These are phyloP conservation scores for Phrynosoma platyrhinos DNA, from an alignment of 2,113 vertebrate genomes.

Conservation along the genomic window DNA sequence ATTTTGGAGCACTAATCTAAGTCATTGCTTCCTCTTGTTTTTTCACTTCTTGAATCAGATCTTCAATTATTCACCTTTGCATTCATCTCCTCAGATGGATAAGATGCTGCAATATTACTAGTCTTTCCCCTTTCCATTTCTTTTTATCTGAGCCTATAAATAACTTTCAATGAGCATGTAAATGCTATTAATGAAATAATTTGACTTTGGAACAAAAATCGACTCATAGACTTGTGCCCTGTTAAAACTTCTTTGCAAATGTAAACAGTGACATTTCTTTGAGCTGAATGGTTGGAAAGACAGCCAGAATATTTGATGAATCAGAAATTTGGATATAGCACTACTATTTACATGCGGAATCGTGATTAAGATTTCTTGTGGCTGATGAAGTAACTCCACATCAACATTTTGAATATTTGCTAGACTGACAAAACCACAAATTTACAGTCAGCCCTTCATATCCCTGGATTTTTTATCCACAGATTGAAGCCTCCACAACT, in stretches of 20 bases:
- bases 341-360: neutral
- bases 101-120: neutral
- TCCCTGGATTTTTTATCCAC: too few species aligned
- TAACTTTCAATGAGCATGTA: too few species aligned
- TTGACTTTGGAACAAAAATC: neutral
- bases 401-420: too few species aligned
- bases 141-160: too few species aligned
- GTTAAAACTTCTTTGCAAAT: neutral
- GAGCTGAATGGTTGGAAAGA: neutral
- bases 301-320: neutral
- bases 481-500: too few species aligned
- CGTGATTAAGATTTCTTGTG: neutral
- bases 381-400: neutral
- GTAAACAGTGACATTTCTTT: neutral
- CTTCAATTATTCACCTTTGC: neutral
- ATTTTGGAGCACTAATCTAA: neutral
- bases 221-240: too few species aligned
- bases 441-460: too few species aligned
- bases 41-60: neutral
- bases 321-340: neutral
- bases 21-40: neutral
- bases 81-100: neutral
- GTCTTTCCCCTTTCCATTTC: neutral
- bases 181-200: neutral
- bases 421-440: too few species aligned